A percentile compares a stretch with the other conserved stretches of the same genome.
phyloP scores from a whole-genome alignment of 2,888 invertebrate genomes.

The Napeogenes sylphis region DNA sequence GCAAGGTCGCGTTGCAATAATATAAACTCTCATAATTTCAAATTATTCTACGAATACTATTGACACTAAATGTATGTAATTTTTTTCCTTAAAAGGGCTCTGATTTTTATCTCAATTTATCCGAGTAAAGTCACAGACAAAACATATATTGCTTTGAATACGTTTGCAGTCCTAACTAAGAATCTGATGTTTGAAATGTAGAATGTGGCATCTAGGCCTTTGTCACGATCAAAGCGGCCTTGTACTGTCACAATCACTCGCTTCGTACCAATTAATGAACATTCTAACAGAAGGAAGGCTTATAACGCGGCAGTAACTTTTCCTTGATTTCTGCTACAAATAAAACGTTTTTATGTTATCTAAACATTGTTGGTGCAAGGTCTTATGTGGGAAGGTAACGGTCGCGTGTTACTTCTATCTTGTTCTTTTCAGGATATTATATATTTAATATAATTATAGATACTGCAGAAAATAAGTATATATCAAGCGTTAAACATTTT shows the following conservation, averaged over 20 bases:
- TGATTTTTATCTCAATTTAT: neutral
- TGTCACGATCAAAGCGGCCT: constrained; percentile 34
- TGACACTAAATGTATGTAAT: no score
- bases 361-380: neutral
- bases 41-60: no score
- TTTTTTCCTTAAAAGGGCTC: no score
- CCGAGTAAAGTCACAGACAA: neutral
- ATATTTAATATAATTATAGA: no score
- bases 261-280: neutral
- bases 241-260: constrained; percentile 28
- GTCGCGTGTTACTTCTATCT: no score
- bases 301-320: constrained; percentile 4
- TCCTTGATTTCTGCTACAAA: neutral
- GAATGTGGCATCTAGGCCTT: constrained; percentile 31
- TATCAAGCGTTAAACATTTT: no score
- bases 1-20: no score
- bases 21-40: no score
- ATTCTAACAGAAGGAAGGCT: constrained; percentile 14
- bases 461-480: no score
- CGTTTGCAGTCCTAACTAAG: constrained; percentile 9
- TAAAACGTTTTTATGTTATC: neutral
- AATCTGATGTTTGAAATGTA: constrained; percentile 19
- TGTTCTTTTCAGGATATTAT: no score
- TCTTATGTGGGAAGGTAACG: no score
- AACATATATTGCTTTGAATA: constrained; percentile 11